These are phyloP conservation scores for Vireo altiloquus DNA, from an alignment of 2,113 vertebrate genomes.

Conservation along the genomic window DNA sequence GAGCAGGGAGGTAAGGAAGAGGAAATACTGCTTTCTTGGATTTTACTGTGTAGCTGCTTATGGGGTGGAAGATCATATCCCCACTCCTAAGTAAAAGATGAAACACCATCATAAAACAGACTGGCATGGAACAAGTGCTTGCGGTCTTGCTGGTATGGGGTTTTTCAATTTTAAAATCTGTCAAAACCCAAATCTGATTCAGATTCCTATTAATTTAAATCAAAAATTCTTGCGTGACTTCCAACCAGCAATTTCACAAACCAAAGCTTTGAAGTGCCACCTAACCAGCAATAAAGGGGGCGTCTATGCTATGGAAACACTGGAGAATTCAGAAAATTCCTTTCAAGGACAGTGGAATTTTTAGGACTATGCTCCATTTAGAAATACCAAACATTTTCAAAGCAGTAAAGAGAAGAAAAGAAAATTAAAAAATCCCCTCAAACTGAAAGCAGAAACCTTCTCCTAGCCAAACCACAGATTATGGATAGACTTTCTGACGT, in stretches of 20 bases:
- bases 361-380: conserved; percentile 6
- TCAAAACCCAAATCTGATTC: background rate
- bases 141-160: background rate
- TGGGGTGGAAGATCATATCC: background rate
- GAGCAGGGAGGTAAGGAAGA: background rate
- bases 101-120: background rate
- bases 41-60: background rate
- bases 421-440: background rate
- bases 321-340: conserved; percentile 8
- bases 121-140: conserved; percentile 12
- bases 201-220: conserved; percentile 6
- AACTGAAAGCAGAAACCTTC: conserved; percentile 20
- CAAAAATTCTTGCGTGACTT: conserved; percentile 19
- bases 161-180: background rate
- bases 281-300: conserved; percentile 1
- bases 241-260: conserved; percentile 20
- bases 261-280: conserved; percentile 27
- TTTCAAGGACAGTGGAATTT: conserved; percentile 36
- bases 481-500: background rate
- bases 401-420: background rate
- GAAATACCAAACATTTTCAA: conserved; percentile 15
- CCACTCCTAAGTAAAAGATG: background rate
- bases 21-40: background rate
- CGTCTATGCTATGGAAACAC: background rate
- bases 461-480: conserved; percentile 11